phyloP scores from a whole-genome alignment of 2,797 vertebrate genomes.

The Bradypodion ventrale region DNA sequence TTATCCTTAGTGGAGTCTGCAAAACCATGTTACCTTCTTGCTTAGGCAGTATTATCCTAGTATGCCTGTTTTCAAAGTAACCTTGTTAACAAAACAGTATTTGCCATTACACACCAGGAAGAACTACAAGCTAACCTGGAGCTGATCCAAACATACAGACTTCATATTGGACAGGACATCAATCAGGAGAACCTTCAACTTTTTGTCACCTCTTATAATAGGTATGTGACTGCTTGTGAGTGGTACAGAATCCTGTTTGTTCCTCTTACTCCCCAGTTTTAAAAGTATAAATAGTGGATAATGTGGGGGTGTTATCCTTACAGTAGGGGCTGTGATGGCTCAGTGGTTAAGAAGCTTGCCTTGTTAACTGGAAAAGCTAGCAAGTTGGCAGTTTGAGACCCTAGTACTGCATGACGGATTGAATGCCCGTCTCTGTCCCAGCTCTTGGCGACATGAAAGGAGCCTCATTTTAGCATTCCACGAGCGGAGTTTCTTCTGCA shows the following conservation, averaged over 20 bases:
- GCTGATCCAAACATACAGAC: constrained; percentile 90
- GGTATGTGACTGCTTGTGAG: constrained; percentile 72
- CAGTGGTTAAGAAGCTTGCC: too few species aligned
- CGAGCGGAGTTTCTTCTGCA: too few species aligned
- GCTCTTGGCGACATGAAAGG: too few species aligned
- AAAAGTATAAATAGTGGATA: constrained; percentile 29
- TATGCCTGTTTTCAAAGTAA: not conserved
- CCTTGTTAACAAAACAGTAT: constrained; percentile 11
- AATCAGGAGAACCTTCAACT: constrained; percentile 92
- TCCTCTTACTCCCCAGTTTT: not conserved
- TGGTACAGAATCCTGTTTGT: not conserved
- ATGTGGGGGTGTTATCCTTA: too few species aligned
- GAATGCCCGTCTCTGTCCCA: too few species aligned
- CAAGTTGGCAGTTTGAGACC: too few species aligned
- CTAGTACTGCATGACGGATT: too few species aligned
- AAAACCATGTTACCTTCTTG: not conserved
- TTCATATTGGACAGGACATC: constrained; percentile 93
- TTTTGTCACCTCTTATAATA: constrained; percentile 90
- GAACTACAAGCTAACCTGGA: constrained; percentile 91
- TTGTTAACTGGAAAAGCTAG: too few species aligned
- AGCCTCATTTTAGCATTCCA: too few species aligned
- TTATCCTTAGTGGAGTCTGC: not conserved
- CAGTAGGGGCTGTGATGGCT: too few species aligned
- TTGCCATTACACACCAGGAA: constrained; percentile 77
- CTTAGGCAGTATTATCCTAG: not conserved